Evolutionary conservation across 2,888 invertebrate genomes (phyloP), one percentile per base, ranked within the genome.

Genomic region (Epirrita christyi): DNA sequence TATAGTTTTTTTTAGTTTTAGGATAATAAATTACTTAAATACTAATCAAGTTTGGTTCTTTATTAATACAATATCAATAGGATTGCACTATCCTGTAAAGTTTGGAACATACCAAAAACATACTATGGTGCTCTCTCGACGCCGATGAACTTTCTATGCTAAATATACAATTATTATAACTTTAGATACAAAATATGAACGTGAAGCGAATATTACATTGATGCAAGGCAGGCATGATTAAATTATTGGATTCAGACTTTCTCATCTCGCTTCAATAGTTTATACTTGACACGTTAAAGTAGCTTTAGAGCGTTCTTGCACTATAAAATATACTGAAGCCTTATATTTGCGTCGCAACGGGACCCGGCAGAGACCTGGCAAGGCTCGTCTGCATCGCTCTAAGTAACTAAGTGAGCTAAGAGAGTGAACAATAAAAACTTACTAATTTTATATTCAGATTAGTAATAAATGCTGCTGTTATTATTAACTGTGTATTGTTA

Each of bases 1-100:
- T 92, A 92, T 91, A 92, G 92, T 89, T 89, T 89, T 78, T 68
- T 83, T 83, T 84, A 84, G 86, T 89, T 91, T 90, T 90, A 92
- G 91, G 92, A 92, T 92, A 92, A 92, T 92, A 92, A 92, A 92
- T 92, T 92, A 92, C 91, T 92, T 91, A 92, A 87, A 87, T 86
- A 81, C 92, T 92, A 92, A 88, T 81, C 86, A 89, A 89, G 86
- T 91, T 92, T 92, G 92, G 92, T 92, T 92, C 92, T 92, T 92
- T 91, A 92, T 91, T 90, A 90, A 90, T 91, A 92, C 91, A 91
- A 91, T 91, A 92, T 91, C 88, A 86, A 85, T 90, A 90, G 90
- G 91, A 92, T 91, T 85, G 87, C 87, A 86, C 88, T 91, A 90
- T 91, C 84, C 86, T 88, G 90, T 87, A 82, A 85, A 85, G 77